phyloP scores from a whole-genome alignment of 2,113 vertebrate genomes.

The Macquaria ambigua region DNA sequence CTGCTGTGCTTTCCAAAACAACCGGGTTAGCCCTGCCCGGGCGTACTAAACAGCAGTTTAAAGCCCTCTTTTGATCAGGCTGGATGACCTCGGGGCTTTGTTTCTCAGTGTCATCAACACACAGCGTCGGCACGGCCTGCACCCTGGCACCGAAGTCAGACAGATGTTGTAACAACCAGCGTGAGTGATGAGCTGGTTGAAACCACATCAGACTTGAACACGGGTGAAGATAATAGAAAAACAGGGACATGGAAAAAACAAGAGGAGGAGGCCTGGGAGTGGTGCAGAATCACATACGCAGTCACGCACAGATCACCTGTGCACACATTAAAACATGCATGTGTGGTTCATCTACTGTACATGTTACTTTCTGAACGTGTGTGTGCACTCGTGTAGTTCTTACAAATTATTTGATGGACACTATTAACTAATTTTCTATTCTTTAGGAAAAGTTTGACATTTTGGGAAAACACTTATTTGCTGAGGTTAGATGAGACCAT shows the following conservation, averaged over 20 bases:
- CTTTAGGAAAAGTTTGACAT: background rate
- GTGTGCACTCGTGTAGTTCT: background rate
- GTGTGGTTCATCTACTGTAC: background rate
- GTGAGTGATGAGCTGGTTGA: slow-evolving; percentile 60
- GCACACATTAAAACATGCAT: slow-evolving; percentile 27
- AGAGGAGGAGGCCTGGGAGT: slow-evolving; percentile 44
- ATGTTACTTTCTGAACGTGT: background rate
- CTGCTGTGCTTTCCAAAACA: slow-evolving; percentile 66
- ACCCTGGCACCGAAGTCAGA: slow-evolving; percentile 64
- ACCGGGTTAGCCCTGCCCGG: slow-evolving; percentile 32
- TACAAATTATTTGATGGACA: background rate
- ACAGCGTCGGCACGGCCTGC: slow-evolving; percentile 33
- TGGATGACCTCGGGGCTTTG: slow-evolving; percentile 55
- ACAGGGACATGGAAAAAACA: slow-evolving; percentile 47
- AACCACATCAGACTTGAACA: slow-evolving; percentile 69
- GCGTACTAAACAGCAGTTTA: slow-evolving; percentile 51
- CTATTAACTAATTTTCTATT: background rate
- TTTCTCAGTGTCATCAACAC: slow-evolving; percentile 60
- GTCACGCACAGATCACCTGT: slow-evolving; percentile 32
- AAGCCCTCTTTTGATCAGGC: slow-evolving; percentile 70
- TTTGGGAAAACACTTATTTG: background rate
- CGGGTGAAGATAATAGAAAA: slow-evolving; percentile 50
- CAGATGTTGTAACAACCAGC: slow-evolving; percentile 68
- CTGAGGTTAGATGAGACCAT: too few species aligned
- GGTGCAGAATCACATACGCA: slow-evolving; percentile 13